Percentiles rank a stretch among this genome's conserved stretches.
Conservation (phyloP, 1,140 invertebrate genomes). For the Dendroctonus valens region DNA sequence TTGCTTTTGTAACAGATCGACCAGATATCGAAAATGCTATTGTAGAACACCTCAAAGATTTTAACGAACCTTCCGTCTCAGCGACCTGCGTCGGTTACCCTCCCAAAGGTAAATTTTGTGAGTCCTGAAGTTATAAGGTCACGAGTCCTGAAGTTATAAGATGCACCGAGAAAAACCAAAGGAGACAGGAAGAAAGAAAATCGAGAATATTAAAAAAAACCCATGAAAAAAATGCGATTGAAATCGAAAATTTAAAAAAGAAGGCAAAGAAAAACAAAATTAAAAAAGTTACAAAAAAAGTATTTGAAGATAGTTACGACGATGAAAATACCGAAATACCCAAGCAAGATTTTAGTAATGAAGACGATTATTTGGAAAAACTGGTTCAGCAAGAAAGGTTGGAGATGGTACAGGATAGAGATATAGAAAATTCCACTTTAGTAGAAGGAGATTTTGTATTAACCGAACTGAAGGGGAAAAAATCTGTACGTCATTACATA, state of each 20-base stretch:
- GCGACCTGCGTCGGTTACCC: constrained; percentile 1
- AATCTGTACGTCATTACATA: constrained; percentile 7
- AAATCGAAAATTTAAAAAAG: background rate
- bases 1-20: constrained; percentile 24
- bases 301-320: background rate
- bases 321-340: background rate
- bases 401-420: background rate
- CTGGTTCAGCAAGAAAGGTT: background rate
- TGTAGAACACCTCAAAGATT: no score
- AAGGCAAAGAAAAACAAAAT: background rate
- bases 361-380: background rate
- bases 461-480: background rate
- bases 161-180: background rate
- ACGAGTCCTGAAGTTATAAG: background rate
- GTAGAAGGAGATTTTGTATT: constrained; percentile 3
- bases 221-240: no score
- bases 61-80: constrained; percentile 9
- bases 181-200: background rate
- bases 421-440: background rate
- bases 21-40: no score
- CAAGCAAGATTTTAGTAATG: background rate
- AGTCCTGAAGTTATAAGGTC: no score
- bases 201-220: background rate
- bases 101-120: background rate
- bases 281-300: background rate